Evolutionary conservation across 2,113 vertebrate species (phyloP).

Genomic region (Ailuropoda melanoleuca): DNA sequence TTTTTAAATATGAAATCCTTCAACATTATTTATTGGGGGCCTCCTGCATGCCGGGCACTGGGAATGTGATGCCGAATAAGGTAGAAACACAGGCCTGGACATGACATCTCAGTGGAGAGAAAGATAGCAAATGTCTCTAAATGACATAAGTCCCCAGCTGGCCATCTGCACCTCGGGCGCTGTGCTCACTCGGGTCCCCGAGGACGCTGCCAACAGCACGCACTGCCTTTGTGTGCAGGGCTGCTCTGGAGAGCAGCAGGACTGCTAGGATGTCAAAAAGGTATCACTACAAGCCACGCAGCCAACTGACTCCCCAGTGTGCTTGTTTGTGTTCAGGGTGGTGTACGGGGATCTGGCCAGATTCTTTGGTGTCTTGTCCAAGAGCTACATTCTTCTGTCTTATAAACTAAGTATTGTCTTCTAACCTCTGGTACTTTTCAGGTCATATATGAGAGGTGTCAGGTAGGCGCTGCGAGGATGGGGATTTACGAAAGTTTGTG

Average conservation of each 20-base stretch:
- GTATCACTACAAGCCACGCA: neutral
- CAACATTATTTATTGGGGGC: neutral
- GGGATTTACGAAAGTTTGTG: slow-evolving; percentile 71
- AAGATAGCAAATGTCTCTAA: neutral
- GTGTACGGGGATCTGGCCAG: slow-evolving; percentile 73
- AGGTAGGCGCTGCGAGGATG: slow-evolving; percentile 73
- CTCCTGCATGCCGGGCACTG: neutral
- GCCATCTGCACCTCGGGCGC: neutral
- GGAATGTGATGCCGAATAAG: neutral
- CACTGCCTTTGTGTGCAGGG: neutral
- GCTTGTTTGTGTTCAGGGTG: slow-evolving; percentile 79
- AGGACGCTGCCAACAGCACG: neutral
- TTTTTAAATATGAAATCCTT: neutral
- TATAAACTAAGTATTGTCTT: slow-evolving; percentile 80
- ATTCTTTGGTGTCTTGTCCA: slow-evolving; percentile 77
- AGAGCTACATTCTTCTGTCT: slow-evolving; percentile 82
- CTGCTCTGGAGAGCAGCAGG: neutral
- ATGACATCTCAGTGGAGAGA: neutral
- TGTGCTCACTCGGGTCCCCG: fast-evolving
- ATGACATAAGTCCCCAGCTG: neutral
- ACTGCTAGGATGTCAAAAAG: neutral
- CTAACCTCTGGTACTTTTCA: slow-evolving; percentile 80
- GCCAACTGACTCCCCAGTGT: slow-evolving; percentile 60
- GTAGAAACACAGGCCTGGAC: neutral
- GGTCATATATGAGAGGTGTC: slow-evolving; percentile 81